Evolutionary conservation across 2,797 vertebrate species (phyloP), one percentile per base, ranked within the genome.

Genomic region (Hippocampus kuda): DNA sequence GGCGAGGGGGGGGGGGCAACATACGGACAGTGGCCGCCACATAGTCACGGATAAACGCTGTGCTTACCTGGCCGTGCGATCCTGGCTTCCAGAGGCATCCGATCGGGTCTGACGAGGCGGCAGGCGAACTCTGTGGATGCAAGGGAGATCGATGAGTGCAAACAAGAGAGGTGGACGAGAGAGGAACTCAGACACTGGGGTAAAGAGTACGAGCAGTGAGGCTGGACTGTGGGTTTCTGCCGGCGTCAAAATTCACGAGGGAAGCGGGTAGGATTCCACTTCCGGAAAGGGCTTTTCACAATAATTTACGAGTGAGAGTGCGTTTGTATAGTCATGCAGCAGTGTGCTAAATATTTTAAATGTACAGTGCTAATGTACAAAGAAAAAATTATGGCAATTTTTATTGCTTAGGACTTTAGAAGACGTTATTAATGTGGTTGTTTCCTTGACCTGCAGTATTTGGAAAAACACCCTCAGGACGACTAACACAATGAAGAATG

Each of bases 71-170:
- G 71, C 48, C 73, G 27, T 44, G 69, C 22, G 75, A 65, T 70
- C 7, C 73, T 73, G 77, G 78, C 80, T 70, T 69, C 77, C 81
- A 54, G 79, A 67, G 74, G 79, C 86, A 84, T 86, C 81, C 85
- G 79, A 81, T 67, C 70, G 73, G 57, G 63, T 66, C 72, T 73
- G 80, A 66, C 74, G 80, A 79, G 72, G 79, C 60, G 38, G 72
- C 62, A 41, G 76, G 30, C 26, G 61, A 60, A 66, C 57, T 42
- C 54, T 68, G 79, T 72, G 65, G 79, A 75, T 84, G 81, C 83
- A 27, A 6, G 68, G 74, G 84, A 84, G 82, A 84, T 79, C 82
- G 83, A 85, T 83, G 84, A 86, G 84, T 79, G 61, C 15, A 66
- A 60, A 34, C 27, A 65, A 76, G 72, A 81, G 67, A 24, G 51